Conservation (phyloP, 1,140 invertebrate genomes). For the Tachypleus tridentatus region DNA sequence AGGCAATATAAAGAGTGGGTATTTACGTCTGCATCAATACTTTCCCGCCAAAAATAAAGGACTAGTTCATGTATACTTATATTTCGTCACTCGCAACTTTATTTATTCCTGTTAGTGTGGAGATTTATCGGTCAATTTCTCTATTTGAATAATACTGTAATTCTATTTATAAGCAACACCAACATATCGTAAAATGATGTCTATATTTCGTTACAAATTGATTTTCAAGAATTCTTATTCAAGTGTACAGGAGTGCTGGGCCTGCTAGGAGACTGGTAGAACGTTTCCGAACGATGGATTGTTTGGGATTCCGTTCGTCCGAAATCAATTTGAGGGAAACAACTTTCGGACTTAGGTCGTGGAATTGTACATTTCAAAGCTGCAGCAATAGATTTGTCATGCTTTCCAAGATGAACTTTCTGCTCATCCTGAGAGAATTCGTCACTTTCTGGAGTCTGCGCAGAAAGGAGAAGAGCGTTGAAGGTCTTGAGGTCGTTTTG, state of each 20-base stretch:
- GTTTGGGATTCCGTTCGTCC: conserved; percentile 4
- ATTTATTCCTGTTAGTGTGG: no score
- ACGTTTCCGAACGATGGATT: conserved; percentile 14
- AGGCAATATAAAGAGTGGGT: no score
- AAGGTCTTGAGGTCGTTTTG: conserved; percentile 25
- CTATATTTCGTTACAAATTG: no score
- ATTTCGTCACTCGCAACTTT: no score
- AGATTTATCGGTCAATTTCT: no score
- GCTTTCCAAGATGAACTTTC: conserved; percentile 4
- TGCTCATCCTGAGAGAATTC: conserved; percentile 18
- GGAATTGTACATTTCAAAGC: conserved; percentile 20
- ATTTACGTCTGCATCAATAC: no score
- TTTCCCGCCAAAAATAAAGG: no score
- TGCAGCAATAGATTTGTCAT: conserved; percentile 10
- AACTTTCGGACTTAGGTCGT: conserved; percentile 26
- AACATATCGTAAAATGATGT: no score
- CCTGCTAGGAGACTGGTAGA: conserved; percentile 15
- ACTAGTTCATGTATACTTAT: no score
- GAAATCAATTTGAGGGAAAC: conserved; percentile 22
- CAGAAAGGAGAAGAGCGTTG: conserved; percentile 21
- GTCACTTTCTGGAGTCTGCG: conserved; percentile 18
- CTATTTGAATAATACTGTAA: no score
- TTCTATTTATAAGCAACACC: no score
- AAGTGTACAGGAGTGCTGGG: background rate
- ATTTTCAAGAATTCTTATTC: no score